phyloP scores from a whole-genome alignment of 2,888 invertebrate species.

The Bugula neritina region DNA sequence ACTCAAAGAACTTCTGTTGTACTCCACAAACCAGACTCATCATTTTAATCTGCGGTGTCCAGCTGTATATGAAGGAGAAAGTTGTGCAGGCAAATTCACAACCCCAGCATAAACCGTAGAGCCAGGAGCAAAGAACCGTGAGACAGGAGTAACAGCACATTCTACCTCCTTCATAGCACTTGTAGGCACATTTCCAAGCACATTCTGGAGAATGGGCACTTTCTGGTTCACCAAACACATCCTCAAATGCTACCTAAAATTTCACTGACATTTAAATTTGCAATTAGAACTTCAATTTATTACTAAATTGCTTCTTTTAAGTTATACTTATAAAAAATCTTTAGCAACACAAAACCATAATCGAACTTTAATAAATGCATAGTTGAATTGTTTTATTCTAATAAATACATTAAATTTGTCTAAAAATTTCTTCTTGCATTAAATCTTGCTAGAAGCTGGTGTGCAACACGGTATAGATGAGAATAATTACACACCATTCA shows the following conservation, averaged over 20 bases:
- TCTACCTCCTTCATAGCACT: slow-evolving; percentile 26
- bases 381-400: too few species aligned
- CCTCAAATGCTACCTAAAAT: slow-evolving; percentile 28
- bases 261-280: too few species aligned
- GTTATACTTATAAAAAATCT: too few species aligned
- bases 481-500: too few species aligned
- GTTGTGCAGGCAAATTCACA: slow-evolving; percentile 55
- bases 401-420: too few species aligned
- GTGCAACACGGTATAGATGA: too few species aligned
- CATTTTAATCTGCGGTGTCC: slow-evolving; percentile 59
- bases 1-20: slow-evolving; percentile 12
- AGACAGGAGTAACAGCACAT: slow-evolving; percentile 28
- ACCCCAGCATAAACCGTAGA: slow-evolving; percentile 29
- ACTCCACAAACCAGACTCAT: not conserved
- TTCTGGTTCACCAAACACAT: slow-evolving; percentile 29
- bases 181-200: slow-evolving; percentile 29
- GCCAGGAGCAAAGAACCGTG: slow-evolving; percentile 27
- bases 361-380: too few species aligned
- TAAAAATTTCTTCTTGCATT: too few species aligned
- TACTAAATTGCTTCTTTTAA: too few species aligned
- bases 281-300: too few species aligned
- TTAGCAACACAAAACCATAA: too few species aligned
- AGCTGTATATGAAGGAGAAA: slow-evolving; percentile 55
- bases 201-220: slow-evolving; percentile 28
- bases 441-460: too few species aligned